These are phyloP conservation scores for Limonius californicus DNA, from an alignment of 1,140 invertebrate species.

Conservation along the genomic window DNA sequence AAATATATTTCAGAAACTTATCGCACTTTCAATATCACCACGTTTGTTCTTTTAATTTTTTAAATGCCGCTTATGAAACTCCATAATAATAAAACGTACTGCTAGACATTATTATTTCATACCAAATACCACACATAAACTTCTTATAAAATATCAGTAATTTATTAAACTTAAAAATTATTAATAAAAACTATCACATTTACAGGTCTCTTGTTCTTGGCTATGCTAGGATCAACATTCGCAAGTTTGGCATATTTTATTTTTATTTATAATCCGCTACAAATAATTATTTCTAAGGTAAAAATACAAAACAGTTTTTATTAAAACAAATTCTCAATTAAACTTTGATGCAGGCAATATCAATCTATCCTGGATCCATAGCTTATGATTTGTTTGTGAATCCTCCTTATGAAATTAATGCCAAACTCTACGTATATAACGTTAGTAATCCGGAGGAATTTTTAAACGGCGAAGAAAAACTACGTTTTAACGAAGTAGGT, in stretches of 20 bases:
- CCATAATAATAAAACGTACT: too few species aligned
- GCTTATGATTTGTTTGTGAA: constrained; percentile 64
- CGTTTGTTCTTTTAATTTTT: too few species aligned
- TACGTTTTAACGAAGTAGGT: constrained; percentile 72
- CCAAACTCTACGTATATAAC: constrained; percentile 81
- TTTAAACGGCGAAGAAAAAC: constrained; percentile 61
- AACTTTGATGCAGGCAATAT: constrained; percentile 50
- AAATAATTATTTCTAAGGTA: constrained; percentile 51
- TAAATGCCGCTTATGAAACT: too few species aligned
- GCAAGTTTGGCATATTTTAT: constrained; percentile 48
- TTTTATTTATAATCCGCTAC: constrained; percentile 52
- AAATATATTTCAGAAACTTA: too few species aligned
- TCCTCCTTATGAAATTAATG: constrained; percentile 64
- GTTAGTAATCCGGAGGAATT: constrained; percentile 76
- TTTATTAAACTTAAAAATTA: too few species aligned
- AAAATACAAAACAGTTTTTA: neutral
- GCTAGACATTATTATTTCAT: too few species aligned
- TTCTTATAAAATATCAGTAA: too few species aligned
- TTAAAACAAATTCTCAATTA: constrained; percentile 5
- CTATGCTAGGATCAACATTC: constrained; percentile 42
- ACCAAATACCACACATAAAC: too few species aligned
- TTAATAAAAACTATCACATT: neutral
- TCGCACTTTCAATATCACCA: too few species aligned
- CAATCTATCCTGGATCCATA: constrained; percentile 52
- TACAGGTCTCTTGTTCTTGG: constrained; percentile 36